Evolutionary conservation across 2,113 vertebrate species (phyloP).

Genomic region (Oryzias woworae): DNA sequence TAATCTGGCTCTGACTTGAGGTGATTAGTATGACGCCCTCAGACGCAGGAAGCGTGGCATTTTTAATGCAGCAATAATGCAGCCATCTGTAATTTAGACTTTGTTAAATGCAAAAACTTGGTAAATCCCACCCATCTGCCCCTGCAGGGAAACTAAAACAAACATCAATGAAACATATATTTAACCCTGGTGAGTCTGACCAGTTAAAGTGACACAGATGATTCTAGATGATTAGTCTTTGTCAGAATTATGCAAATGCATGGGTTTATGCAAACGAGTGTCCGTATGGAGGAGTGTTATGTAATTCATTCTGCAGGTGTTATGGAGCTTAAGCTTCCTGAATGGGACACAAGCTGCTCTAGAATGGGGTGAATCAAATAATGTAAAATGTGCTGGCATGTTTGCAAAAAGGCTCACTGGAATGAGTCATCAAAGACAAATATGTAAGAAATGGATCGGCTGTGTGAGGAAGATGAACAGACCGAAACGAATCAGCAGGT

Average conservation of each 20-base stretch:
- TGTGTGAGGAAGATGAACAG: conserved; percentile 21
- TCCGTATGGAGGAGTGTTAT: conserved; percentile 49
- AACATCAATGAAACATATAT: conserved; percentile 34
- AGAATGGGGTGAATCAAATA: conserved; percentile 19
- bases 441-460: conserved; percentile 15
- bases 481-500: conserved; percentile 37
- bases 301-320: conserved; percentile 67
- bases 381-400: neutral
- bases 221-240: conserved; percentile 31
- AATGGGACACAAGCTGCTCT: conserved; percentile 48
- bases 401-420: conserved; percentile 45
- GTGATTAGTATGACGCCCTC: conserved; percentile 4
- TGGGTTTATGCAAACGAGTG: conserved; percentile 22
- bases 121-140: conserved; percentile 41
- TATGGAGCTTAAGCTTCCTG: conserved; percentile 46
- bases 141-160: conserved; percentile 22
- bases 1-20: neutral
- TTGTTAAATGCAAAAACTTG: conserved; percentile 21
- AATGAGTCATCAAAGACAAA: conserved; percentile 27
- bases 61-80: conserved; percentile 4
- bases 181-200: conserved; percentile 14
- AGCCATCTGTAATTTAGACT: conserved; percentile 45
- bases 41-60: neutral
- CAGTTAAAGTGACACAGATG: conserved; percentile 19
- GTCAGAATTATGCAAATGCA: conserved; percentile 22